A percentile compares a stretch with the other conserved stretches of the same genome.
phyloP scores from a whole-genome alignment of 2,113 vertebrate species.

The Tricholaema leucomelas region DNA sequence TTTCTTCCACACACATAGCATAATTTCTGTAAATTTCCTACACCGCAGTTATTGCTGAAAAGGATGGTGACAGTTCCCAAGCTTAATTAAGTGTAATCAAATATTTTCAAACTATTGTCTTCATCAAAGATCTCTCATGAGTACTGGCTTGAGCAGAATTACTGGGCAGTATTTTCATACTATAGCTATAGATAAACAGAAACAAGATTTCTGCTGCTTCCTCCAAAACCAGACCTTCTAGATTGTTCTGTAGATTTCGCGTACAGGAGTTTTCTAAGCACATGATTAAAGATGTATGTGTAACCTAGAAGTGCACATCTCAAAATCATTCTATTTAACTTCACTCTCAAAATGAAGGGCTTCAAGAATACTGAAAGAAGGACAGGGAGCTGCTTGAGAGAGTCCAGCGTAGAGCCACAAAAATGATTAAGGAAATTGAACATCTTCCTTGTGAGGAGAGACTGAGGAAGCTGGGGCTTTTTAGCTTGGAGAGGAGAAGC shows the following conservation, averaged over 20 bases:
- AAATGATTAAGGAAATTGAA: too few relatives aligned
- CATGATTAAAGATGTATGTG: rapidly evolving
- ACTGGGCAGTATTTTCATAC: not conserved
- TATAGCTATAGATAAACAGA: not conserved
- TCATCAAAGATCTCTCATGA: not conserved
- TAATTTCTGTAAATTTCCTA: not conserved
- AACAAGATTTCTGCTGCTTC: not conserved
- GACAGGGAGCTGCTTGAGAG: too few relatives aligned
- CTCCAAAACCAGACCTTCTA: not conserved
- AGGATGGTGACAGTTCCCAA: not conserved
- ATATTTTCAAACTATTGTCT: not conserved
- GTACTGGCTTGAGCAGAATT: not conserved
- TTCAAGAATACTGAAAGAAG: not conserved
- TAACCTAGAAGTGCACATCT: not conserved
- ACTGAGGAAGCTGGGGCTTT: too few relatives aligned
- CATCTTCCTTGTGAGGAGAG: too few relatives aligned
- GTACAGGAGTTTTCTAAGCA: not conserved
- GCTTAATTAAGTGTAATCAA: not conserved
- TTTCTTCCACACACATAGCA: not conserved
- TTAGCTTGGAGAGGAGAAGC: too few relatives aligned
- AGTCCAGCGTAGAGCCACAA: too few relatives aligned
- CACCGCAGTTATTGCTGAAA: not conserved
- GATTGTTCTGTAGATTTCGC: not conserved
- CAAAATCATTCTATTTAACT: not conserved
- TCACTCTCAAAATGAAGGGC: not conserved